Percentiles rank a stretch among this genome's conserved stretches.
Conservation (phyloP, 1,140 invertebrate species). For the Portunus trituberculatus region DNA sequence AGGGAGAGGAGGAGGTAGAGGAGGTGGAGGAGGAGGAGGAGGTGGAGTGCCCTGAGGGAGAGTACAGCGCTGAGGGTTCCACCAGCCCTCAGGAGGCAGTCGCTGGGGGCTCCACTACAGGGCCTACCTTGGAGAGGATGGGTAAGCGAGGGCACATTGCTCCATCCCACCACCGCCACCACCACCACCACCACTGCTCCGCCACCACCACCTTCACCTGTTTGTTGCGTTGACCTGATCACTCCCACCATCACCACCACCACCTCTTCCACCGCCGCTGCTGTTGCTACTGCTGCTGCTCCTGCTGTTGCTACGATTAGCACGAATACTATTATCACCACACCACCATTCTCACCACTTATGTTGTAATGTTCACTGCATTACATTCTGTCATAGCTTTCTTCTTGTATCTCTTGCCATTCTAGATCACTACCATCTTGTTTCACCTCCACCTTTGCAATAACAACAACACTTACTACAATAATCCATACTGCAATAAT, state of each 20-base stretch:
- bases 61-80: conserved; percentile 69
- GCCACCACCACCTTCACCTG: conserved; percentile 32
- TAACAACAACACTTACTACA: background rate
- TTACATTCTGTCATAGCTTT: too few relatives aligned
- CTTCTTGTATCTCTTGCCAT: too few relatives aligned
- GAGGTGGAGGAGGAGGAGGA: conserved; percentile 64
- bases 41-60: conserved; percentile 69
- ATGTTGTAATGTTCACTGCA: too few relatives aligned
- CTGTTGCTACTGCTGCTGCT: conserved; percentile 29
- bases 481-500: background rate
- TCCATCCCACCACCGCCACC: conserved; percentile 1
- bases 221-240: conserved; percentile 35
- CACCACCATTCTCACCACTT: background rate
- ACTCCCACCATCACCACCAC: conserved; percentile 15
- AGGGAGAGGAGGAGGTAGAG: conserved; percentile 46
- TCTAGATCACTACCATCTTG: too few relatives aligned
- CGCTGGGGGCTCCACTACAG: conserved; percentile 44
- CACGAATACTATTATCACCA: background rate
- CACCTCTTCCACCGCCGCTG: conserved; percentile 24
- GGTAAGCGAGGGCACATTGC: conserved; percentile 42
- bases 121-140: conserved; percentile 64
- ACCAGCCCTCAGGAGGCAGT: conserved; percentile 56
- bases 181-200: conserved; percentile 9
- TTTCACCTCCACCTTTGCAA: background rate
- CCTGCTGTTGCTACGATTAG: background rate